phyloP scores from a whole-genome alignment of 1,140 invertebrate genomes.

The Panulirus ornatus region DNA sequence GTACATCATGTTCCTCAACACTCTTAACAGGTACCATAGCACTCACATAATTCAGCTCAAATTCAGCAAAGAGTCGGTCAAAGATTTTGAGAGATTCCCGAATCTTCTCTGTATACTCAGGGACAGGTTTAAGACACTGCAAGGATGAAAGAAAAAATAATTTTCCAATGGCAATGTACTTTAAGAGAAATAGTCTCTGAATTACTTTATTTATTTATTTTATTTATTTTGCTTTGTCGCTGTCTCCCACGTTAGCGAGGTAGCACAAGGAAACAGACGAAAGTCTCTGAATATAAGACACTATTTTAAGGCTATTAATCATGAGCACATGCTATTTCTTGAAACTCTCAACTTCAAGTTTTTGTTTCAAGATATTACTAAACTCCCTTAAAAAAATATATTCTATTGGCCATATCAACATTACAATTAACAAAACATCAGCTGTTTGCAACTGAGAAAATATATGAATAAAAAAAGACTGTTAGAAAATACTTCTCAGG shows the following conservation, averaged over 20 bases:
- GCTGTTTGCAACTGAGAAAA: not conserved
- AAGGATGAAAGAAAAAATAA: not conserved
- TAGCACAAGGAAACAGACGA: not conserved
- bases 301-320: too few species aligned
- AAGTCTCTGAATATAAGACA: not conserved
- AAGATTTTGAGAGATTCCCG: slow-evolving; percentile 94
- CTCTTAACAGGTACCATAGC: slow-evolving; percentile 99
- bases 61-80: slow-evolving; percentile 96
- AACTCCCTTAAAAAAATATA: not conserved
- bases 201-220: too few species aligned
- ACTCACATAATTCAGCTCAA: slow-evolving; percentile 98
- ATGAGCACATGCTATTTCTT: not conserved
- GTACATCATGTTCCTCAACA: slow-evolving; percentile 96
- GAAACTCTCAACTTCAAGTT: not conserved
- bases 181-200: not conserved
- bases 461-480: not conserved
- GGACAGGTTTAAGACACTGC: slow-evolving; percentile 81
- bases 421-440: not conserved
- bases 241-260: too few species aligned
- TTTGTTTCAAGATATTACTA: not conserved
- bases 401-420: not conserved
- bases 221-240: too few species aligned
- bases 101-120: slow-evolving; percentile 86
- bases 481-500: not conserved
- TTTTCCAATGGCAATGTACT: too few species aligned